Conservation (phyloP, 2,888 invertebrate genomes). For the Xylota segnis region DNA sequence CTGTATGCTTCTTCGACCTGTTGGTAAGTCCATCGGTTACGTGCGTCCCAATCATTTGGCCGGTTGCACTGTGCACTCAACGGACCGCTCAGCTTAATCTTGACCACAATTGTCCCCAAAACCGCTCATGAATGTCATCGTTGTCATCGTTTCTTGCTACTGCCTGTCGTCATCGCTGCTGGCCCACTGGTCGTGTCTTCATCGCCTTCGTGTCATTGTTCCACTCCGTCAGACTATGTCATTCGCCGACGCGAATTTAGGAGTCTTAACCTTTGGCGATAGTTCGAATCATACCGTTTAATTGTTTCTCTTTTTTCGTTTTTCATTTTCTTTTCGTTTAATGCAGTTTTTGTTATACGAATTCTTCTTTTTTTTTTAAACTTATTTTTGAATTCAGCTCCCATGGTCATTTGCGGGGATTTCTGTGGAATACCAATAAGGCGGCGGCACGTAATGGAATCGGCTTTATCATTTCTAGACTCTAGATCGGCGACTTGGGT, state of each 20-base stretch:
- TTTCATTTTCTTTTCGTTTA: conserved; percentile 23
- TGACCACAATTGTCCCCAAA: conserved; percentile 72
- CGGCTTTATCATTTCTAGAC: conserved; percentile 60
- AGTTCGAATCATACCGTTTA: conserved; percentile 33
- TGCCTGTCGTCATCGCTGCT: conserved; percentile 37
- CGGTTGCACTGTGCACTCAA: conserved; percentile 50
- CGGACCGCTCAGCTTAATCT: conserved; percentile 69
- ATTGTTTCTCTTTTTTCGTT: conserved; percentile 16
- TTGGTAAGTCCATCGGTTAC: conserved; percentile 2
- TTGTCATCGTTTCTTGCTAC: conserved; percentile 16
- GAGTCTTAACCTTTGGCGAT: conserved; percentile 51
- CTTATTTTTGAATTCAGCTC: conserved; percentile 5
- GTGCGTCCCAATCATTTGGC: conserved; percentile 24
- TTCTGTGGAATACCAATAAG: conserved; percentile 73
- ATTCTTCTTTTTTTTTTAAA: conserved; percentile 49
- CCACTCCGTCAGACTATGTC: conserved; percentile 32
- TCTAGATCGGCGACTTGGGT: conserved; percentile 11
- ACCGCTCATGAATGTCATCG: conserved; percentile 65
- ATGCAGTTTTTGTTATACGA: conserved; percentile 30
- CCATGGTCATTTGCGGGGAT: conserved; percentile 63
- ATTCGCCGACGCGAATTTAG: conserved; percentile 44
- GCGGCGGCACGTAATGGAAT: conserved; percentile 43
- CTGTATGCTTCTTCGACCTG: too few relatives aligned
- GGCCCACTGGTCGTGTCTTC: conserved; percentile 25
- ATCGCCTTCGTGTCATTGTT: conserved; percentile 33